phyloP scores from a whole-genome alignment of 2,797 vertebrate genomes.

The Thunnus albacares region DNA sequence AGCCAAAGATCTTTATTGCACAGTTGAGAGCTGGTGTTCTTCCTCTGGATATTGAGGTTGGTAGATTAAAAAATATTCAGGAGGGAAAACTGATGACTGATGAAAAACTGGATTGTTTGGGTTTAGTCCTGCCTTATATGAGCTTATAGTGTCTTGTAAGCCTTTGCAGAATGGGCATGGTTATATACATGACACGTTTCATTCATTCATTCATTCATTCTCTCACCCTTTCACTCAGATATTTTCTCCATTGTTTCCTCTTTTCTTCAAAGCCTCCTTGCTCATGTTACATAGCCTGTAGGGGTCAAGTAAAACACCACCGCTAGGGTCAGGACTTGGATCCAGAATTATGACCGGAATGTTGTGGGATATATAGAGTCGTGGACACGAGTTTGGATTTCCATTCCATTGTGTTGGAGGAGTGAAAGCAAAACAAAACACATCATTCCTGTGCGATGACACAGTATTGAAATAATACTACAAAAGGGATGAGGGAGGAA shows the following conservation, averaged over 20 bases:
- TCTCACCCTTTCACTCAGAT: not conserved
- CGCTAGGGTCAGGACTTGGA: constrained; percentile 27
- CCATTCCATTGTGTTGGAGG: constrained; percentile 23
- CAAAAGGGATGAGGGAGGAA: constrained; percentile 8
- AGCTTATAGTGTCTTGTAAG: too few species aligned
- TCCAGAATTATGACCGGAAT: constrained; percentile 23
- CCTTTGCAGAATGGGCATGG: too few species aligned
- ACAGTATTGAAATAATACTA: constrained; percentile 4
- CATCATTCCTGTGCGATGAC: constrained; percentile 34
- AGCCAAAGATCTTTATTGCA: too few species aligned
- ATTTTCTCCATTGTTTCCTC: not conserved
- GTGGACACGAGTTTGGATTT: constrained; percentile 23
- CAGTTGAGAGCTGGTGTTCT: not conserved
- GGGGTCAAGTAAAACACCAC: constrained; percentile 6
- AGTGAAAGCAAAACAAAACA: constrained; percentile 43
- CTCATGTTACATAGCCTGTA: constrained; percentile 11
- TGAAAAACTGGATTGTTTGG: too few species aligned
- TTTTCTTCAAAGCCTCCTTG: not conserved
- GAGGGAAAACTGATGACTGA: not conserved
- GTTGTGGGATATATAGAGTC: not conserved
- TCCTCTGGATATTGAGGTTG: too few species aligned
- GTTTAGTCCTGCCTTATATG: too few species aligned
- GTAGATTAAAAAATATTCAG: not conserved
- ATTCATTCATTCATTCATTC: too few species aligned
- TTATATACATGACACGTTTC: too few species aligned